Evolutionary conservation across 2,888 invertebrate species (phyloP), one percentile per base, ranked within the genome.

Genomic region (Gibbula magus): DNA sequence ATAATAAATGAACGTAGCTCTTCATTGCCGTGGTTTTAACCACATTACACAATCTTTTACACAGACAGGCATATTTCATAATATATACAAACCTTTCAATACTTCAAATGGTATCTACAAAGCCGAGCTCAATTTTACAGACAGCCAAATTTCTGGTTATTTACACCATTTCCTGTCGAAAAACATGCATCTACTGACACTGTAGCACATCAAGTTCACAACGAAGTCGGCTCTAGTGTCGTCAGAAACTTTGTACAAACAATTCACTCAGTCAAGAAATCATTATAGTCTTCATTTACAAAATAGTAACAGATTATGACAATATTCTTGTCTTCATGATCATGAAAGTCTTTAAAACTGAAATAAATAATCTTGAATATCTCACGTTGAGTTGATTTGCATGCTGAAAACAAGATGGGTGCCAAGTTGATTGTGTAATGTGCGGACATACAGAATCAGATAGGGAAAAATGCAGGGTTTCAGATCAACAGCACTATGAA

Each of bases 131-230:
- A 70, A 70, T 70, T 35, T 35, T 70, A 70, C 32, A 35, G 35
- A 70, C 35, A 70, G 39, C 39, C 29, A 70, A 35, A 35, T 70
- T 10, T 70, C 70, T 70, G 70, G 35, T 35, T 70, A 70, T 70
- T n/a, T 70, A 70, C 70, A 70, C 70, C 70, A 70, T 70, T 70
- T 70, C 70, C 70, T 18, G 70, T 32, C 20, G 39, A 35, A 70
- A 39, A 35, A 70, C 35, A 70, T 70, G 35, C 70, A 70, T 70
- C 35, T 20, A 10, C 13, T 7, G 70, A 70, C 70, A 70, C 70
- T 25, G 29, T 25, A 70, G 70, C 70, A 70, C 70, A 70, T 35
- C 16, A 20, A 18, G 8, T 35, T 39, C 32, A 70, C 70, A 70
- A 70, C 70, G 25, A 61, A 61, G 29, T 61, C 61, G 29, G 45